Conservation (phyloP, 2,113 vertebrate species). For the Buteo buteo region DNA sequence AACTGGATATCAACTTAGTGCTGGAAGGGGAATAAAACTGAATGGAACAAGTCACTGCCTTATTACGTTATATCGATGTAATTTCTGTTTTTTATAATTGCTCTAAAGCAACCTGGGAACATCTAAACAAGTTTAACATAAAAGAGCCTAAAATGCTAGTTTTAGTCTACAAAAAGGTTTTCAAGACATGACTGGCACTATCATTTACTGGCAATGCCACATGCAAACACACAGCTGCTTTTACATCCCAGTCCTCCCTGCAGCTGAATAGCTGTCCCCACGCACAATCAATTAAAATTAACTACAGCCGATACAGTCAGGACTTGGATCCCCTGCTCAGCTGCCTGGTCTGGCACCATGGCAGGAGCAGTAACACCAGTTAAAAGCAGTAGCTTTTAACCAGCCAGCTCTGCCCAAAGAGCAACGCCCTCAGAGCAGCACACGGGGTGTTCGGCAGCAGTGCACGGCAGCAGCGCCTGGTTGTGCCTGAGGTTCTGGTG, state of each 20-base stretch:
- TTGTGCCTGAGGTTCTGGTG: background rate
- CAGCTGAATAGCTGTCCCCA: background rate
- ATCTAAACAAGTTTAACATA: background rate
- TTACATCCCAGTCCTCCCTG: background rate
- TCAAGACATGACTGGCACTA: background rate
- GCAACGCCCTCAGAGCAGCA: background rate
- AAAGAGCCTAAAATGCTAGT: background rate
- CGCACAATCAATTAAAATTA: background rate
- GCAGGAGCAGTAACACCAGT: background rate
- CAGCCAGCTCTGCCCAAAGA: background rate
- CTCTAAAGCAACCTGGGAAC: background rate
- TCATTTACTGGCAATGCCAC: background rate
- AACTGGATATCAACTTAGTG: background rate
- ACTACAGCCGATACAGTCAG: background rate
- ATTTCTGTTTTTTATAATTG: background rate
- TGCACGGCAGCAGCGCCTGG: rapidly evolving
- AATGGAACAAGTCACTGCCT: background rate
- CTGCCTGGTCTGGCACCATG: background rate
- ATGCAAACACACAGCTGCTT: background rate
- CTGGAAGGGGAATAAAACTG: background rate
- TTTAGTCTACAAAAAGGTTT: background rate
- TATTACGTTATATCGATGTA: background rate
- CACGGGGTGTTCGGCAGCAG: too few relatives aligned
- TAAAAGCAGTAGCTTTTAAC: background rate
- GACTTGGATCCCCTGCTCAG: background rate